These are phyloP conservation scores for Tromatobia lineatoria DNA, from an alignment of 2,888 invertebrate genomes.

Conservation along the genomic window DNA sequence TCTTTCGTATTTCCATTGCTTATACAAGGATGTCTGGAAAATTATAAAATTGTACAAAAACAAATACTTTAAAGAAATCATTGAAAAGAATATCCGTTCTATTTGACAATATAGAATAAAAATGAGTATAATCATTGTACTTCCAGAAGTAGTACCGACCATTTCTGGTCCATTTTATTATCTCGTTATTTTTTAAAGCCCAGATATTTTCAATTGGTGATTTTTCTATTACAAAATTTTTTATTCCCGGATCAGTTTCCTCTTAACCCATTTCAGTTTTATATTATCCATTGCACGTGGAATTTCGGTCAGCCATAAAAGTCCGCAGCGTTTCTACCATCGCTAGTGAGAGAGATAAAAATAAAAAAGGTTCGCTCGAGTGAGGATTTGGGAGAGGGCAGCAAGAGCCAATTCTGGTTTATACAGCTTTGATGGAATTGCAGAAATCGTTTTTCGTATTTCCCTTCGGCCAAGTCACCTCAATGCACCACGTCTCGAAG, in stretches of 20 bases:
- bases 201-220: not conserved
- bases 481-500: not conserved
- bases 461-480: not conserved
- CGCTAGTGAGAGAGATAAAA: not conserved
- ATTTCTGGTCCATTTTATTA: too few species aligned
- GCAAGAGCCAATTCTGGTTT: not conserved
- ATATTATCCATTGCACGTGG: not conserved
- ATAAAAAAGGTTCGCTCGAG: not conserved
- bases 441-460: slow-evolving; percentile 5
- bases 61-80: too few species aligned
- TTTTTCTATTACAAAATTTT: not conserved
- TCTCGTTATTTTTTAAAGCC: not conserved
- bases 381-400: not conserved
- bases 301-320: not conserved
- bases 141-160: too few species aligned
- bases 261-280: not conserved
- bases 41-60: too few species aligned
- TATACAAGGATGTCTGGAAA: too few species aligned
- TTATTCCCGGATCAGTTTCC: not conserved
- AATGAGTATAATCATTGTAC: too few species aligned
- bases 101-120: too few species aligned
- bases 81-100: too few species aligned
- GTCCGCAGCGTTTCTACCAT: not conserved
- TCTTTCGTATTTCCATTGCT: too few species aligned
- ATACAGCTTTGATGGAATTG: not conserved